Evolutionary conservation across 1,140 invertebrate species (phyloP).

Genomic region (Hermetia illucens): DNA sequence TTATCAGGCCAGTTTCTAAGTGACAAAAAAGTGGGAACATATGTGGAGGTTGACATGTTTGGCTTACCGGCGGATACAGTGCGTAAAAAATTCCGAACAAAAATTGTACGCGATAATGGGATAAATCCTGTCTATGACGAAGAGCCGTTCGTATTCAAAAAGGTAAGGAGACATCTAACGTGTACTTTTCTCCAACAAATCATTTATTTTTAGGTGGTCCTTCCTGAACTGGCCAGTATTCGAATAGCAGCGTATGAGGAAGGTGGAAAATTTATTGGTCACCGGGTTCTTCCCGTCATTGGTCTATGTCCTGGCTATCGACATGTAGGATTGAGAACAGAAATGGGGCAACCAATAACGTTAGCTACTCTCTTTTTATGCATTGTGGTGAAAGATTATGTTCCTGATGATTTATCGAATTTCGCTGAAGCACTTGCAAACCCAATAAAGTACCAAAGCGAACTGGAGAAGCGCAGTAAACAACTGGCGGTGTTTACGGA

Average conservation of each 20-base stretch:
- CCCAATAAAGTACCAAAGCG: slow-evolving; percentile 93
- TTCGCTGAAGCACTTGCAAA: slow-evolving; percentile 94
- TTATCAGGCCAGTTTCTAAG: slow-evolving; percentile 87
- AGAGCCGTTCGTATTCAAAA: slow-evolving; percentile 96
- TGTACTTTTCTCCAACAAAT: slow-evolving; percentile 8
- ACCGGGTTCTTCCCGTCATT: slow-evolving; percentile 89
- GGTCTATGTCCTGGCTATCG: slow-evolving; percentile 90
- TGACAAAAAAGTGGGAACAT: slow-evolving; percentile 91
- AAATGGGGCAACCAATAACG: slow-evolving; percentile 86
- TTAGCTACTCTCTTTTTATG: slow-evolving; percentile 82
- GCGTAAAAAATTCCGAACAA: slow-evolving; percentile 89
- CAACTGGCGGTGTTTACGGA: slow-evolving; percentile 84
- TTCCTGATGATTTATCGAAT: slow-evolving; percentile 85
- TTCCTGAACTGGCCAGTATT: slow-evolving; percentile 91
- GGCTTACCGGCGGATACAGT: slow-evolving; percentile 97
- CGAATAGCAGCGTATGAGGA: slow-evolving; percentile 96
- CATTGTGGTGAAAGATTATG: slow-evolving; percentile 92
- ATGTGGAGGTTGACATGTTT: slow-evolving; percentile 99
- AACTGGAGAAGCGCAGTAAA: slow-evolving; percentile 79
- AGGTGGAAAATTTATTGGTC: slow-evolving; percentile 83
- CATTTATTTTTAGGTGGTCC: slow-evolving; percentile 58
- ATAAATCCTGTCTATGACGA: slow-evolving; percentile 93
- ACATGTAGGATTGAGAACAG: slow-evolving; percentile 75
- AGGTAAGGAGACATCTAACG: slow-evolving; percentile 54
- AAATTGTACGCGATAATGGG: slow-evolving; percentile 87